Base-by-base conservation (phyloP, 2,797 vertebrate genomes). In the Cyprinella venusta region DNA sequence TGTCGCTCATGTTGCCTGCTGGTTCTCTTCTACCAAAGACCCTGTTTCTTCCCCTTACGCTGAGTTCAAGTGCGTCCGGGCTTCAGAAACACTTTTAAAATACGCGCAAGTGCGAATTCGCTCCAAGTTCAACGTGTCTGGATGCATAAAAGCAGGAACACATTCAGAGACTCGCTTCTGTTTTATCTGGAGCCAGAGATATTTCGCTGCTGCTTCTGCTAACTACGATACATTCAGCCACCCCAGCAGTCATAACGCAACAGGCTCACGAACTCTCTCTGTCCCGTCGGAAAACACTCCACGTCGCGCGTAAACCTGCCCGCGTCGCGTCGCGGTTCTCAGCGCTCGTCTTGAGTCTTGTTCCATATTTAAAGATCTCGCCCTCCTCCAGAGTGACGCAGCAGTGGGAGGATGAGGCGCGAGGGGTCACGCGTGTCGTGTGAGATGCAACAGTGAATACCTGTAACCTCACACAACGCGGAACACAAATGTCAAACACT, bases 341-440 rank as follows among this genome's bases (percentile, higher is more conserved):
- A 72, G 70, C 67, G 40, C 81, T 72, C 81, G 72, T 48, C 74
- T 86, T 78, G 89, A 78, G 87, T 87, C 91, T 92, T 89, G 90
- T 89, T 88, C 93, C 94, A 94, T 92, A 93, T 95, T 94, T 95
- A 93, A 95, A 94, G 93, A 88, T 78, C 82, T 91, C 90, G 93
- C 88, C 88, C 93, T 94, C 92, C 91, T 91, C 90, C 91, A 92
- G 95, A 92, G 92, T 85, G 76, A 79, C 76, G 76, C 90, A 85
- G 86, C 52, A 69, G 86, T 81, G 80, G 85, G 87, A 85, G 87
- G 88, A 52, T 84, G 82, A 69, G 75, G 36, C 63, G 18, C 63
- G 42, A 63, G 83, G 76, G 86, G 83, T 90, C 88, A 87, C 12
- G 86, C 64, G 8, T 70, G 45, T 30, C 64, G 8, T 70, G 45